These are phyloP conservation scores for Heteronetta atricapilla DNA, from an alignment of 2,113 vertebrate genomes.

Conservation along the genomic window DNA sequence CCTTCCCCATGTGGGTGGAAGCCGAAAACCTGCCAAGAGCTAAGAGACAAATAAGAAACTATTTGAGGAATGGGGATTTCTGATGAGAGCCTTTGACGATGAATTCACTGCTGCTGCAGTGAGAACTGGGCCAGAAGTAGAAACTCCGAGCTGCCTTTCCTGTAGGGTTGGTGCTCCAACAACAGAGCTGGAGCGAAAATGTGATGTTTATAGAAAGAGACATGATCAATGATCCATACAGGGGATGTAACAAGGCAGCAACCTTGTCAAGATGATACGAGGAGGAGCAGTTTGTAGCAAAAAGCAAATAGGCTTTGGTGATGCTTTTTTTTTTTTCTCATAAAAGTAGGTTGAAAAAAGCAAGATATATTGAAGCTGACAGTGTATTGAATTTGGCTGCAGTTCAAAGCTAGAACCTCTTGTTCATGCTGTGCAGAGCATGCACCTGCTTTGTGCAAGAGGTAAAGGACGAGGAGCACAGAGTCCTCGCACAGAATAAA, in stretches of 20 bases:
- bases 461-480: neutral
- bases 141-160: neutral
- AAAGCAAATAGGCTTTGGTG: neutral
- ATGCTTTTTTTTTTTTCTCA: neutral
- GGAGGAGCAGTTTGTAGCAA: neutral
- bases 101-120: neutral
- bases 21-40: constrained; percentile 38
- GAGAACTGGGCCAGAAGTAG: neutral
- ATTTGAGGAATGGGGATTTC: constrained; percentile 46
- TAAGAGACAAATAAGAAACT: constrained; percentile 19
- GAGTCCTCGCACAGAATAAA: neutral
- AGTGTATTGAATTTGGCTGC: constrained; percentile 2
- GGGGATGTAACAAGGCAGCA: neutral
- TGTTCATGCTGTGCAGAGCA: neutral
- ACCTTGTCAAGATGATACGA: constrained; percentile 9
- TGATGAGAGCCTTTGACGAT: constrained; percentile 30
- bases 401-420: constrained; percentile 25
- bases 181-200: neutral
- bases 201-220: neutral
- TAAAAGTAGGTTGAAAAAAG: constrained; percentile 29
- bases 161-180: neutral
- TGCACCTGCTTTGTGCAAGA: neutral
- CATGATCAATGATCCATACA: neutral
- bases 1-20: constrained; percentile 21
- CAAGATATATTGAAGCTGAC: neutral